Conservation (phyloP, 2,888 invertebrate genomes). For the Eilema sororculum region DNA sequence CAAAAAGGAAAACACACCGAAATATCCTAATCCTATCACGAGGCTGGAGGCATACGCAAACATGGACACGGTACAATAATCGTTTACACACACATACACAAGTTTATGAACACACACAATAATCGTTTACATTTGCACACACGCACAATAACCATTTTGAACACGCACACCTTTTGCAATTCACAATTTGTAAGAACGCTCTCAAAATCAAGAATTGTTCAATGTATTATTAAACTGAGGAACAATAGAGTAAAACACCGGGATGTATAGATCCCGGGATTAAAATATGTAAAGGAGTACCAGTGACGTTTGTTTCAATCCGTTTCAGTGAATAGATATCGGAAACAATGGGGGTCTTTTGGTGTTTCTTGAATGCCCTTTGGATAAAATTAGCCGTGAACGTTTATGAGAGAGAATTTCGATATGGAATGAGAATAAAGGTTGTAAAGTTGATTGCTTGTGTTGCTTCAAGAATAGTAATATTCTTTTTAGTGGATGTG, state of each 20-base stretch:
- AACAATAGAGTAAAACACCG: conserved; percentile 45
- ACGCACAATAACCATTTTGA: conserved; percentile 11
- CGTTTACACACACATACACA: conserved; percentile 7
- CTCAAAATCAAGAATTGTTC: conserved; percentile 43
- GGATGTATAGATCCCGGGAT: conserved; percentile 50
- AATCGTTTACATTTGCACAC: conserved; percentile 9
- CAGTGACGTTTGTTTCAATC: conserved; percentile 27
- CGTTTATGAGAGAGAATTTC: not conserved
- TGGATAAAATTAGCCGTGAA: not conserved
- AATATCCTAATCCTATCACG: conserved; percentile 17
- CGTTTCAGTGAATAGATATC: conserved; percentile 40
- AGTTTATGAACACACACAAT: not conserved
- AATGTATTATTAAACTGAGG: conserved; percentile 51
- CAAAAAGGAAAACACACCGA: conserved; percentile 11
- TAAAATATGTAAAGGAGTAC: conserved; percentile 50
- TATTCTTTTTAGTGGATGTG: not conserved
- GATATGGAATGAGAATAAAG: not conserved
- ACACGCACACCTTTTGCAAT: conserved; percentile 25
- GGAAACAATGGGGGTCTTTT: conserved; percentile 41
- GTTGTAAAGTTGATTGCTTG: not conserved
- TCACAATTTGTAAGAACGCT: conserved; percentile 41
- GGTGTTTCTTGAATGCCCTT: conserved; percentile 14
- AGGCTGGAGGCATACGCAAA: conserved; percentile 5
- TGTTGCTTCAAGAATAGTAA: not conserved
- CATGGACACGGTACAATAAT: conserved; percentile 7